A percentile compares a stretch with the other conserved stretches of the same genome.
phyloP scores from a whole-genome alignment of 30 jellyfish, hydroid and myxozoan genomes.

The Aurelia sp. region DNA sequence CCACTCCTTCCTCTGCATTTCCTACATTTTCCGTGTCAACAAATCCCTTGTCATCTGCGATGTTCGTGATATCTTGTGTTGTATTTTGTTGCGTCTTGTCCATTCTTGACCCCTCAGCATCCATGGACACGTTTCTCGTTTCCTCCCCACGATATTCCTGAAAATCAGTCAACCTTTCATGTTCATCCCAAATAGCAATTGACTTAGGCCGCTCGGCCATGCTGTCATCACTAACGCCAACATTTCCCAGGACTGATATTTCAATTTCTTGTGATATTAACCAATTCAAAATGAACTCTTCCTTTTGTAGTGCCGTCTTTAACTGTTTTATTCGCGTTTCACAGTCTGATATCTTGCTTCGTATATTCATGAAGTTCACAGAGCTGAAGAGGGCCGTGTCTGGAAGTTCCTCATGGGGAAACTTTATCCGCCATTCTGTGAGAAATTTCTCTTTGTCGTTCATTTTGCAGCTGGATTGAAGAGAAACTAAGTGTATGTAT shows the following conservation, averaged over 20 bases:
- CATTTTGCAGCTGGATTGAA: constrained; percentile 27
- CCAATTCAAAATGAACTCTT: constrained; percentile 66
- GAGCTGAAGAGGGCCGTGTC: constrained; percentile 67
- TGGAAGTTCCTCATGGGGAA: constrained; percentile 84
- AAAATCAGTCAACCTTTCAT: constrained; percentile 8
- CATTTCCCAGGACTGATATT: constrained; percentile 70
- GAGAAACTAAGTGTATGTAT: too few species aligned
- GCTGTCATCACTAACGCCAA: constrained; percentile 30
- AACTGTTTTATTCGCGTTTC: constrained; percentile 53
- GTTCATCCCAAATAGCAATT: constrained; percentile 6
- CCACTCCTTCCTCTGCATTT: constrained; percentile 6
- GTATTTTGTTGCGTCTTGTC: not conserved
- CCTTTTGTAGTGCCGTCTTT: constrained; percentile 62
- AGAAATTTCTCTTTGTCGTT: constrained; percentile 73
- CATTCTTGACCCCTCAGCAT: constrained; percentile 1
- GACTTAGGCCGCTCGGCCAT: constrained; percentile 41
- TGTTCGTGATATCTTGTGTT: constrained; percentile 10
- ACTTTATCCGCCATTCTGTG: constrained; percentile 74
- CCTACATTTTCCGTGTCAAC: not conserved
- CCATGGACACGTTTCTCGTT: constrained; percentile 1
- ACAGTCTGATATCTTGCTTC: constrained; percentile 58
- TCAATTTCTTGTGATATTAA: constrained; percentile 57
- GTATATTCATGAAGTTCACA: constrained; percentile 51
- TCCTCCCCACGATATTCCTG: constrained; percentile 1
- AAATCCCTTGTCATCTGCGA: not conserved